Evolutionary conservation across 2,888 invertebrate genomes (phyloP), one percentile per base, ranked within the genome.

Genomic region (Campaea margaritaria): DNA sequence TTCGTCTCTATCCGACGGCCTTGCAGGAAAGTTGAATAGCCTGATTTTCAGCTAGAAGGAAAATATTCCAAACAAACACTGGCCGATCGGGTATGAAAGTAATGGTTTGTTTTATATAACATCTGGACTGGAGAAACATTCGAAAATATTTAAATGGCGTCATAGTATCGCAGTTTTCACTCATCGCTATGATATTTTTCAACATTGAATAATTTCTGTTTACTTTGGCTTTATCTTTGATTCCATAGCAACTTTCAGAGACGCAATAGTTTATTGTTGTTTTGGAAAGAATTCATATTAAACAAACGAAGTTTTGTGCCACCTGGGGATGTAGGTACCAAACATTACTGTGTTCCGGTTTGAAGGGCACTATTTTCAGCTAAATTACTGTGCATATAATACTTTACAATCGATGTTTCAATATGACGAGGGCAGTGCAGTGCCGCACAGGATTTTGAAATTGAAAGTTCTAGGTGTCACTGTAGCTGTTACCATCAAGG

Each of bases 21-120:
- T 85, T 85, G 84, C 46, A 34, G 42, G 76, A 78, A 75, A 82
- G 85, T 81, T 85, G 75, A 86, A 84, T 68, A 83, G 67, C 80
- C 83, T 58, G 46, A 52, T 51, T 45, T 58, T 53, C 53, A 46
- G 41, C 38, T 16, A 52, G 38, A 46, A 53, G 54, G 38, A 46
- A 53, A 54, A 50, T 46, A 47, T 56, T 58, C 42, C 41, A 52
- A 56, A 46, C 28, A 54, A 54, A 61, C 61, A 57, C 55, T 48
- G 65, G 67, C 75, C 70, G 74, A 71, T 48, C 67, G 28, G 51
- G 51, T 56, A 45, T 45, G 44, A 53, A 53, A 39, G 36, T 54
- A 14, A 59, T 59, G 45, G 54, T 59, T 54, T 59, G 49, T 59
- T 51, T 52, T 61, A 50, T 50, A 31, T 57, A 59, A 60, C 59